Evolutionary conservation across 2,113 vertebrate species (phyloP).

Genomic region (Oplegnathus fasciatus): DNA sequence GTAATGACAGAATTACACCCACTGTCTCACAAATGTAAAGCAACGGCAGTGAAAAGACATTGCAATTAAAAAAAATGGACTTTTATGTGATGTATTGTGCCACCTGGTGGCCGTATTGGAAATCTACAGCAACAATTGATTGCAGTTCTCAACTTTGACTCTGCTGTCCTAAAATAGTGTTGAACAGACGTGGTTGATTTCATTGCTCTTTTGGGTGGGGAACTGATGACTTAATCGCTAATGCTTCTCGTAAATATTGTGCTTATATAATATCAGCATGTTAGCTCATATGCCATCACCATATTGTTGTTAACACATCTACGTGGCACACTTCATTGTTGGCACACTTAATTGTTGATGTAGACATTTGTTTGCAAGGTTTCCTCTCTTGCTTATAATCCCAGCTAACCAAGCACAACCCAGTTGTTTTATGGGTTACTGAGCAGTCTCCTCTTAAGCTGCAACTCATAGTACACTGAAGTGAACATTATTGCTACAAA

Average conservation of each 20-base stretch:
- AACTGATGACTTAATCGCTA: conserved; percentile 2
- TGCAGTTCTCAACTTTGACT: conserved; percentile 25
- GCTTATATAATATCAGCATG: background rate
- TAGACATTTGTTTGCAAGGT: background rate
- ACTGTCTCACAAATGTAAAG: background rate
- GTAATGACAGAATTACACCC: background rate
- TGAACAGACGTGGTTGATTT: conserved; percentile 12
- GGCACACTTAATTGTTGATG: no score
- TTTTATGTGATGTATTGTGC: conserved; percentile 5
- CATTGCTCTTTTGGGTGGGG: background rate
- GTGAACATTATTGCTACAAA: background rate
- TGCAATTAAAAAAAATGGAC: background rate
- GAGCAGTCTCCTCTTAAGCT: background rate
- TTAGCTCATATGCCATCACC: no score
- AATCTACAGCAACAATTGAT: background rate
- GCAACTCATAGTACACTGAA: background rate
- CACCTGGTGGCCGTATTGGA: conserved; percentile 55
- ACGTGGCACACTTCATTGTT: no score
- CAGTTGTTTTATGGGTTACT: background rate
- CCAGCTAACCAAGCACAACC: background rate
- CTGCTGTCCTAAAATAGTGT: conserved; percentile 4
- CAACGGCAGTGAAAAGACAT: background rate
- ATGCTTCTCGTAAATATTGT: conserved; percentile 1
- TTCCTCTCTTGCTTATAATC: background rate
- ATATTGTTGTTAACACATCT: no score